These are phyloP conservation scores for Virgularia gustaviana DNA, from an alignment of 92 coral and sea anemone genomes.

Conservation along the genomic window DNA sequence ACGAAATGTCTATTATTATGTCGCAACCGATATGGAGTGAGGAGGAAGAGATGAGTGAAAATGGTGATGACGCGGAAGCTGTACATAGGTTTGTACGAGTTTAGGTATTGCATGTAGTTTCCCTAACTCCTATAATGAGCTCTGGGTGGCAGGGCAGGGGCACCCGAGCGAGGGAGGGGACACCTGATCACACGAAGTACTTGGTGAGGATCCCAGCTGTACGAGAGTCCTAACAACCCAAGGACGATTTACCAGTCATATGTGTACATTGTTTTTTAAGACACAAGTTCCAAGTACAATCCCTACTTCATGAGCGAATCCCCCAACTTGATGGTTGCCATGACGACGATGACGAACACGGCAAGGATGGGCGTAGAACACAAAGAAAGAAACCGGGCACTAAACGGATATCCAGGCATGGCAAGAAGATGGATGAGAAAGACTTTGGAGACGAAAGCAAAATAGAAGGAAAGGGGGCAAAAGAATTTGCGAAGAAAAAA, in stretches of 20 bases:
- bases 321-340: constrained; percentile 12
- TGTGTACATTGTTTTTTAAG: background rate
- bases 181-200: too few relatives aligned
- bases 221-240: too few relatives aligned
- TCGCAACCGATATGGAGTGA: background rate
- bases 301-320: background rate
- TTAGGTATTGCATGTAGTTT: too few relatives aligned
- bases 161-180: constrained; percentile 34
- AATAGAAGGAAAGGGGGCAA: constrained; percentile 15
- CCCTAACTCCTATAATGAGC: too few relatives aligned
- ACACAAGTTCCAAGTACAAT: background rate
- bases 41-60: constrained; percentile 45
- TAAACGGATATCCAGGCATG: background rate
- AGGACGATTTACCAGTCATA: background rate
- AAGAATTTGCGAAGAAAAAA: background rate
- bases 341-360: background rate
- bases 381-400: too few relatives aligned
- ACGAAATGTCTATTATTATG: background rate
- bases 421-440: background rate
- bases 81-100: too few relatives aligned
- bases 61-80: background rate
- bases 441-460: background rate
- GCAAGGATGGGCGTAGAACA: background rate
- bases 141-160: too few relatives aligned
- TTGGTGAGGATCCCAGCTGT: too few relatives aligned